Base-by-base conservation (phyloP, 2,113 vertebrate genomes). In the Ovis canadensis region DNA sequence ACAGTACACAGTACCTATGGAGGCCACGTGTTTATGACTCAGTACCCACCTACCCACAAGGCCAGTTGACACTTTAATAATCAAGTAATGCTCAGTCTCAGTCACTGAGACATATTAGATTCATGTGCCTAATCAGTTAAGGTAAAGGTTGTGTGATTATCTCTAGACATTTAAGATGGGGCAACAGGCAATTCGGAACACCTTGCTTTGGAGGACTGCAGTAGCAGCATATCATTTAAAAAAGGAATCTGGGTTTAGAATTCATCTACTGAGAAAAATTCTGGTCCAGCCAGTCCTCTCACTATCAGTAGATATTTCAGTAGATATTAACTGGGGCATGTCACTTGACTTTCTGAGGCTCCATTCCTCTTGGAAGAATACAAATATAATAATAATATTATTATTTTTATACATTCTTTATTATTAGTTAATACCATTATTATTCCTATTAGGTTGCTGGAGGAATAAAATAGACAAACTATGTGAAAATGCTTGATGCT, bases 241-340 rank as follows among this genome's bases (percentile, higher is more conserved):
- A 89, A 94, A 96, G 88, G 29, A 86, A 89, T 93, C n/a, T 88
- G 54, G 13, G 12, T 83, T 96, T 94, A 80, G 40, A 91, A 80
- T 84, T 92, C 11, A 45, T 87, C 92, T 90, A 87, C 59, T 89
- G 17, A 86, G 25, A 59, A 93, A 93, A 82, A 29, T 15, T 40
- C 25, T 88, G 14, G 15, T 71, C 31, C 91, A 88, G 36, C 14
- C 77, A 86, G 14, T 21, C 91, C 36, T 84, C 33, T 48, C 31
- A 90, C 16, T 91, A 11, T 85, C 12, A 82, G 48, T 50, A 62
- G n/a, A 64, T 59, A 57, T 8, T 21, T 88, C 6, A 78, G 31
- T 50, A 64, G 43, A 59, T 67, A 64, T 14, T 15, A 82, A 84
- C 59, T 86, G 40, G 23, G 40, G 17, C 21, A 50, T 40, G 64